Conservation (phyloP, 2,113 vertebrate genomes). For the Todiramphus saurophagus region DNA sequence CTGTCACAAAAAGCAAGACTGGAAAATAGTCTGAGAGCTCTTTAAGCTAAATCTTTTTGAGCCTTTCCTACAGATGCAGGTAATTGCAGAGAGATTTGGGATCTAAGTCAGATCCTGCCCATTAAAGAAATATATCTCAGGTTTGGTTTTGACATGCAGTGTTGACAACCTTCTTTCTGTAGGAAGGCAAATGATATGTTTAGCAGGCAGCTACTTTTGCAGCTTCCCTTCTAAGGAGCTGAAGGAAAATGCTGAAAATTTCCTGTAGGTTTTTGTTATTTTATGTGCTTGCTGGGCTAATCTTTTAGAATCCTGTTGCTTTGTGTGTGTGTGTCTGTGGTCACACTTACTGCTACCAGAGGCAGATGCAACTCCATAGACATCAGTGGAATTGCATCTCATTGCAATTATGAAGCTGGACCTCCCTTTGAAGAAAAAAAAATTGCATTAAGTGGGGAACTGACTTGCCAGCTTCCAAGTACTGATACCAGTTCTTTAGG, state of each 20-base stretch:
- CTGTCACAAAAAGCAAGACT: slow-evolving; percentile 3
- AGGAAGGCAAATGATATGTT: slow-evolving; percentile 47
- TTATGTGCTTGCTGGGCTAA: slow-evolving; percentile 14
- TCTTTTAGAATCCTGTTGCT: neutral
- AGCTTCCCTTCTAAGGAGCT: slow-evolving; percentile 40
- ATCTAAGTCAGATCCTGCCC: slow-evolving; percentile 68
- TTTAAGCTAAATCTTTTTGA: slow-evolving; percentile 51
- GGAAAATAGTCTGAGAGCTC: neutral
- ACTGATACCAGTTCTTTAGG: neutral
- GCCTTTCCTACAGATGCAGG: slow-evolving; percentile 44
- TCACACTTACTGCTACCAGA: neutral
- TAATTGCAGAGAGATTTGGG: slow-evolving; percentile 62
- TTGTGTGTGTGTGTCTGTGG: neutral
- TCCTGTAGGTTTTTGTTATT: slow-evolving; percentile 18
- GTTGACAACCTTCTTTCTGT: slow-evolving; percentile 58
- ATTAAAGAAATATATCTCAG: slow-evolving; percentile 67
- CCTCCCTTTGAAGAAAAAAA: neutral
- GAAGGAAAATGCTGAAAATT: slow-evolving; percentile 26
- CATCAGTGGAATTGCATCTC: neutral
- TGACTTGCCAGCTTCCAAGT: neutral
- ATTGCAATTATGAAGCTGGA: neutral
- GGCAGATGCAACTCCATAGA: neutral
- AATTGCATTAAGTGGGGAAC: neutral
- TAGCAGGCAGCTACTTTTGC: slow-evolving; percentile 64
- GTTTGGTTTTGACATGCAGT: slow-evolving; percentile 53